Percentiles rank a stretch among this genome's conserved stretches.
Conservation (phyloP, 35 echinoderm and acorn worm genomes). For the Strongylocentrotus purpuratus region DNA sequence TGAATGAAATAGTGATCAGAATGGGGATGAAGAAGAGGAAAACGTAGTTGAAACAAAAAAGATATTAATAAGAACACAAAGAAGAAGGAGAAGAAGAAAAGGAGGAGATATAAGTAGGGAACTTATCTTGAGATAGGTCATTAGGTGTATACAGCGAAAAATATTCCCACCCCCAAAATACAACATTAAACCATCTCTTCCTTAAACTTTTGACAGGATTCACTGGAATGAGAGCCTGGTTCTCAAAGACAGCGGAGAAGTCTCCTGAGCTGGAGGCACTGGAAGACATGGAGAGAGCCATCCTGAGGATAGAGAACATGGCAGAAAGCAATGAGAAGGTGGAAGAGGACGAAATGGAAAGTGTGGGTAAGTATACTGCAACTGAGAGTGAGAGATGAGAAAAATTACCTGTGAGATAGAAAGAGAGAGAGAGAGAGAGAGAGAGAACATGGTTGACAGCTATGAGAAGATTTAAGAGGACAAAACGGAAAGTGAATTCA, state of each 20-base stretch:
- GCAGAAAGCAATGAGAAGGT: conserved; percentile 50
- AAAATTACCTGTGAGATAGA: background rate
- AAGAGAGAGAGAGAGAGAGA: background rate
- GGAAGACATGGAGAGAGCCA: conserved; percentile 85
- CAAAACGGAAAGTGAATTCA: no score
- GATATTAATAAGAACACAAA: no score
- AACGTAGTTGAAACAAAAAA: no score
- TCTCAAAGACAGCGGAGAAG: conserved; percentile 61
- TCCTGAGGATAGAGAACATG: conserved; percentile 45
- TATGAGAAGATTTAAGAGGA: no score
- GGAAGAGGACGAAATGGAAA: conserved; percentile 46
- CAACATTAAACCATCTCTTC: background rate
- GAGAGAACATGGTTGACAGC: background rate
- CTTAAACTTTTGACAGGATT: background rate
- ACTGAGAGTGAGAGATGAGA: background rate
- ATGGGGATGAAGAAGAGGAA: no score
- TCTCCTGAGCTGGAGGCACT: conserved; percentile 64
- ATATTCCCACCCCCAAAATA: no score
- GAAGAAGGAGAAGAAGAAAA: no score
- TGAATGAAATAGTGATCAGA: no score
- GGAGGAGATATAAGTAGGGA: no score
- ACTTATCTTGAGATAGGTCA: no score
- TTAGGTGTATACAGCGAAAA: no score
- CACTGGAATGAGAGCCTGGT: conserved; percentile 45
- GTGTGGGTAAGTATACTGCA: conserved; percentile 59